phyloP scores from a whole-genome alignment of 2,113 vertebrate species.

The Baryphthengus martii region DNA sequence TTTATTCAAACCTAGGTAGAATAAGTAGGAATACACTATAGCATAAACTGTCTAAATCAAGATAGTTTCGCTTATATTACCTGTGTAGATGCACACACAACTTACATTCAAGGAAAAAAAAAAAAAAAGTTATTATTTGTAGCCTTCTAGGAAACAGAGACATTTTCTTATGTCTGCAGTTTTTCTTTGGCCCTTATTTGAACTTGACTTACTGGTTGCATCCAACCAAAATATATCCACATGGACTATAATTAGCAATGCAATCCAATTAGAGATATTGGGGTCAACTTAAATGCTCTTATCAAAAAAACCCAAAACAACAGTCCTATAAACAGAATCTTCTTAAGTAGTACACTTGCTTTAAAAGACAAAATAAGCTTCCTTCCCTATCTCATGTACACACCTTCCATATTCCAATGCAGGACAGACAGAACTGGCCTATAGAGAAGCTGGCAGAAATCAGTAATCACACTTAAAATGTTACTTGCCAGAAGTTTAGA shows the following conservation, averaged over 20 bases:
- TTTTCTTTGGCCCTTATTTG: constrained; percentile 21
- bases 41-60: not conserved
- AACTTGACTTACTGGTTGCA: constrained; percentile 26
- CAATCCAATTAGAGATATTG: constrained; percentile 60
- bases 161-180: not conserved
- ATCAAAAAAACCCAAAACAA: not conserved
- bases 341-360: not conserved
- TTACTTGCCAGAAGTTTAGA: not conserved
- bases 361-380: constrained; percentile 4
- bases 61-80: not conserved
- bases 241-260: constrained; percentile 39
- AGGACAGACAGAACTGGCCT: not conserved
- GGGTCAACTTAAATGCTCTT: not conserved
- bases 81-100: not conserved
- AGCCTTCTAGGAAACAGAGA: not conserved
- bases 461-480: not conserved
- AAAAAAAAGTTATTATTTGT: not conserved
- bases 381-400: not conserved
- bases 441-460: not conserved
- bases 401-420: not conserved
- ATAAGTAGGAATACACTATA: not conserved
- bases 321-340: not conserved
- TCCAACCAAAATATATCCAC: constrained; percentile 18
- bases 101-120: not conserved
- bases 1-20: not conserved